Conservation (phyloP, 1,140 invertebrate species). For the Stegodyphus mimosarum region DNA sequence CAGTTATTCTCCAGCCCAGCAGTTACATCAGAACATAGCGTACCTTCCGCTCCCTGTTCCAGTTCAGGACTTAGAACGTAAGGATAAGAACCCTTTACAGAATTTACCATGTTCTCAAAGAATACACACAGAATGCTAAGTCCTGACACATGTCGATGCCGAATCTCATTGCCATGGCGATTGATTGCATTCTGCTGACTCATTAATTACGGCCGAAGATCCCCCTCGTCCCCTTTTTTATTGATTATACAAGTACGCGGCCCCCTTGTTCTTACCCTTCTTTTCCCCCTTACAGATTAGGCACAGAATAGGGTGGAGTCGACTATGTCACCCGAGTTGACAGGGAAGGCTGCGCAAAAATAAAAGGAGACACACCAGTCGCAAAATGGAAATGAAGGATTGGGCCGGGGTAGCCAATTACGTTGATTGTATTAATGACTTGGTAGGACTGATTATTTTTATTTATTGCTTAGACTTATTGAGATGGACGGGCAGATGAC, state of each 20-base stretch:
- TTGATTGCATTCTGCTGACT: slow-evolving; percentile 28
- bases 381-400: slow-evolving; percentile 4
- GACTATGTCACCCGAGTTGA: slow-evolving; percentile 23
- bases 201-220: slow-evolving; percentile 12
- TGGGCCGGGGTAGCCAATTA: slow-evolving; percentile 25
- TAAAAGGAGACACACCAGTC: neutral
- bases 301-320: slow-evolving; percentile 3
- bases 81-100: too few species aligned
- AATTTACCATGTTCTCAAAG: too few species aligned
- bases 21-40: too few species aligned
- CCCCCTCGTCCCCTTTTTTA: slow-evolving; percentile 11
- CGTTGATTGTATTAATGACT: slow-evolving; percentile 51
- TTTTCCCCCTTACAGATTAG: too few species aligned
- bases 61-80: too few species aligned
- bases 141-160: neutral
- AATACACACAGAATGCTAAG: too few species aligned
- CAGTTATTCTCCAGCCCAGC: too few species aligned
- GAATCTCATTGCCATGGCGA: slow-evolving; percentile 19
- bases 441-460: slow-evolving; percentile 44
- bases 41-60: too few species aligned
- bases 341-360: slow-evolving; percentile 14
- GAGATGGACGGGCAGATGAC: slow-evolving; percentile 1
- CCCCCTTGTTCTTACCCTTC: neutral
- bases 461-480: slow-evolving; percentile 28
- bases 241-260: slow-evolving; percentile 14